phyloP scores from a whole-genome alignment of 35 echinoderm and acorn worm genomes.

The Lytechinus pictus region DNA sequence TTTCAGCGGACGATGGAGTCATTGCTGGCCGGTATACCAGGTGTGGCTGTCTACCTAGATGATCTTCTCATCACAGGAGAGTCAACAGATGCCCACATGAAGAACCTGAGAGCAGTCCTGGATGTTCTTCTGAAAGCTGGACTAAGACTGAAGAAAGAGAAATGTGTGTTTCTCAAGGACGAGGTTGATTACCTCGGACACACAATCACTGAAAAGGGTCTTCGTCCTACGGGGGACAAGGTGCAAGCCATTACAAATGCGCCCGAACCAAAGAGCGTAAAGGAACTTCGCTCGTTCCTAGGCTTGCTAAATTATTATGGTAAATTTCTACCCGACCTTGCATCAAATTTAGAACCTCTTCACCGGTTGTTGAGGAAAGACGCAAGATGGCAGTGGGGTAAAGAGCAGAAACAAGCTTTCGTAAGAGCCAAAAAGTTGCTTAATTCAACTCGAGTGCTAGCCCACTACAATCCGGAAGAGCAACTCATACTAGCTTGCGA shows the following conservation, averaged over 20 bases:
- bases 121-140: conserved; percentile 47
- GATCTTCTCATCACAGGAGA: conserved; percentile 62
- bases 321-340: conserved; percentile 58
- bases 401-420: conserved; percentile 8
- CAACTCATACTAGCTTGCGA: conserved; percentile 55
- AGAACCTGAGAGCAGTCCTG: conserved; percentile 52
- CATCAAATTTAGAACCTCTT: conserved; percentile 51
- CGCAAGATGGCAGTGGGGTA: conserved; percentile 20
- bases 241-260: conserved; percentile 67
- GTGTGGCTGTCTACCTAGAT: conserved; percentile 63
- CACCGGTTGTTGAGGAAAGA: conserved; percentile 47
- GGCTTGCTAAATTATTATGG: conserved; percentile 72
- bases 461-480: conserved; percentile 42
- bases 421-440: conserved; percentile 48
- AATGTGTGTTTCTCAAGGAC: conserved; percentile 55
- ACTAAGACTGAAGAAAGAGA: conserved; percentile 66
- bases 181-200: conserved; percentile 68
- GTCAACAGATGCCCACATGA: conserved; percentile 47
- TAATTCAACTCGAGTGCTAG: conserved; percentile 16
- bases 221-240: conserved; percentile 67
- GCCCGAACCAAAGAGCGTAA: conserved; percentile 38
- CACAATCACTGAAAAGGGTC: conserved; percentile 47
- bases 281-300: conserved; percentile 60
- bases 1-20: conserved; percentile 69
- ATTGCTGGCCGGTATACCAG: conserved; percentile 58